Evolutionary conservation across 2,113 vertebrate genomes (phyloP), one percentile per base, ranked within the genome.

Genomic region (Sorex fumeus): DNA sequence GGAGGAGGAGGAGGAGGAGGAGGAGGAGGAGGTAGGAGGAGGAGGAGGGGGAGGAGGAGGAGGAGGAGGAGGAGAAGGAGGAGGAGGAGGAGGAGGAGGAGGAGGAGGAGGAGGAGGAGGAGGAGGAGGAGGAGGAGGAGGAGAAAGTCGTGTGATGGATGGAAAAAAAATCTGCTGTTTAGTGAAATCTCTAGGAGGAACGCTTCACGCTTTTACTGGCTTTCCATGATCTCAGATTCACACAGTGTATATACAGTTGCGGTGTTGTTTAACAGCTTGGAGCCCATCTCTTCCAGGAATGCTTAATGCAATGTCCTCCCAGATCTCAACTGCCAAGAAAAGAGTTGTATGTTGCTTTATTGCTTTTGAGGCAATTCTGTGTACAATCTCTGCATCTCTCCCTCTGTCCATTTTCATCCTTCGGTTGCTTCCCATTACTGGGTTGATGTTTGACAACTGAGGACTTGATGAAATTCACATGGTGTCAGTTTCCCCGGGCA

Each of bases 181-280:
- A 30, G 87, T 27, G 77, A 81, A 27, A 81, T 70, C 43, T 89
- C 47, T 69, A 45, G 0, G 2, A 67, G 19, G 34, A 28, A 88
- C 45, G 64, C 5, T 70, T 45, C 13, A 0, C 50, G 70, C 16
- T 74, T 91, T 89, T 78, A 75, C 60, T 83, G 60, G 57, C 18
- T 72, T 87, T 92, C 92, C 71, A 66, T 64, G 78, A 93, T 90
- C 74, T 91, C 82, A 86, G 70, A 92, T 71, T 91, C 84, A 28
- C 4, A 40, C 78, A 23, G 15, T 71, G 50, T 62, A 85, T 11
- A 27, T 32, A 75, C 30, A 93, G 82, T 30, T 2, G 8, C 43
- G 77, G 40, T 60, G 69, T 25, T 53, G 30, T 94, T 95, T 89
- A 84, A 87, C 94, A 91, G 84, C 57, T 25, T 88, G 70, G 36